Percentiles rank a stretch among this genome's conserved stretches.
These are phyloP conservation scores for Oscheius sp. DNA, from an alignment of 2,888 invertebrate genomes.

Conservation along the genomic window DNA sequence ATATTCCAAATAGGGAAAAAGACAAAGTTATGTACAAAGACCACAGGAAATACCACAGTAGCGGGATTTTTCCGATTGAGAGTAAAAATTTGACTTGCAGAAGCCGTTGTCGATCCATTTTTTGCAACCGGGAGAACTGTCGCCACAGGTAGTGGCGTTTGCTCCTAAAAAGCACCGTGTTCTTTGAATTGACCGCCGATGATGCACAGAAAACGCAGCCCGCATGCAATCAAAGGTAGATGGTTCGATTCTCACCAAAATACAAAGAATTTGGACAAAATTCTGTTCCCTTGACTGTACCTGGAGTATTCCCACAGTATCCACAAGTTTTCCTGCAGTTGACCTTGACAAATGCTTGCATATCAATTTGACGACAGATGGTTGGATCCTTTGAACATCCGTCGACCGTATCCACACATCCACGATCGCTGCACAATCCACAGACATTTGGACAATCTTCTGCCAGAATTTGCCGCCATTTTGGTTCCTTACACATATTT, in stretches of 20 bases:
- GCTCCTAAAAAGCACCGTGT: not conserved
- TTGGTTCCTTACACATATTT: constrained; percentile 47
- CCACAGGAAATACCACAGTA: constrained; percentile 22
- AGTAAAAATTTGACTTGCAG: constrained; percentile 29
- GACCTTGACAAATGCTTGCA: constrained; percentile 22
- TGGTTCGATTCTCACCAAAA: too few relatives aligned
- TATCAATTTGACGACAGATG: constrained; percentile 21
- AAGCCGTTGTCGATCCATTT: constrained; percentile 13
- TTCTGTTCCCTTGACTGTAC: too few relatives aligned
- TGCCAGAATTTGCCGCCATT: constrained; percentile 45
- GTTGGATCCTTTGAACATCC: constrained; percentile 21
- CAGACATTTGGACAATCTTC: constrained; percentile 53
- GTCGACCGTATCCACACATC: constrained; percentile 16
- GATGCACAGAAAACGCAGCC: not conserved
- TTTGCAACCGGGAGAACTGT: not conserved
- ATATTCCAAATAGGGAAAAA: too few relatives aligned
- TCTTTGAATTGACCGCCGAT: not conserved
- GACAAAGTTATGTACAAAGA: not conserved
- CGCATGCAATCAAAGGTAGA: too few relatives aligned
- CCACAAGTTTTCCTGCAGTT: constrained; percentile 30
- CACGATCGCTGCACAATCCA: constrained; percentile 41
- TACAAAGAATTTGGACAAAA: too few relatives aligned
- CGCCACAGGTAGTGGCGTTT: constrained; percentile 6
- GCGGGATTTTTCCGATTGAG: not conserved
- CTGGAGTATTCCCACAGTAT: constrained; percentile 16